Evolutionary conservation across 1,140 invertebrate genomes (phyloP), one percentile per base, ranked within the genome.

Genomic region (Caenorhabditis inopinata): DNA sequence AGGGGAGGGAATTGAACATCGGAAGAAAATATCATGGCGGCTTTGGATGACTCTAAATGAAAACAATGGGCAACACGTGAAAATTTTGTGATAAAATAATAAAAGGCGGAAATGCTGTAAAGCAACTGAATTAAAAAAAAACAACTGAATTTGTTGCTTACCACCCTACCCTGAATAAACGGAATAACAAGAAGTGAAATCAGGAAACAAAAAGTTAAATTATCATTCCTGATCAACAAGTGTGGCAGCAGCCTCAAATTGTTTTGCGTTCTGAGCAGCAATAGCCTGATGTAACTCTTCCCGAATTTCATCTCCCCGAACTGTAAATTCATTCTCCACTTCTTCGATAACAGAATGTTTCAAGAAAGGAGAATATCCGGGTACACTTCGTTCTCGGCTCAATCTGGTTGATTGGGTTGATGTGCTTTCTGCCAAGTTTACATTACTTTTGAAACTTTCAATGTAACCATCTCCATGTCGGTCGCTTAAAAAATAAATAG

Each of bases 381-480:
- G 58, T 16, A 68, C 35, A 25, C 58, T 68, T 42, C 32, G 14
- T 18, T 38, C 58, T 21, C 58, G 58, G 25, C 58, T 68, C 0
- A 68, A 6, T 68, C 58, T 21, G 1, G 58, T 38, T 16, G 58
- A 38, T 42, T 68, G 58, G 9, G 58, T 68, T 38, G 58, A 68
- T 21, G 58, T 68, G 32, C 58, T 68, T 4, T 68, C 58, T 21
- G 32, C 58, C 58, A 68, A 29, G 3, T 68, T 68, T 1, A 25
- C 32, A 21, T 68, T 68, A n/a, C 58, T 68, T 18, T 68, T 68
- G 32, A 68, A 68, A 32, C 58, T 68, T 18, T 68, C 58, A 21
- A 68, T 68, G 58, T 68, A 68, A 29, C 58, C 58, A 38, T 68
- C 58, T 38, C 58, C 58, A 25, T 68, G 58, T 5, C 58, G 29